Base-by-base conservation (phyloP, 2,797 vertebrate species). In the Syngnathus rostellatus region DNA sequence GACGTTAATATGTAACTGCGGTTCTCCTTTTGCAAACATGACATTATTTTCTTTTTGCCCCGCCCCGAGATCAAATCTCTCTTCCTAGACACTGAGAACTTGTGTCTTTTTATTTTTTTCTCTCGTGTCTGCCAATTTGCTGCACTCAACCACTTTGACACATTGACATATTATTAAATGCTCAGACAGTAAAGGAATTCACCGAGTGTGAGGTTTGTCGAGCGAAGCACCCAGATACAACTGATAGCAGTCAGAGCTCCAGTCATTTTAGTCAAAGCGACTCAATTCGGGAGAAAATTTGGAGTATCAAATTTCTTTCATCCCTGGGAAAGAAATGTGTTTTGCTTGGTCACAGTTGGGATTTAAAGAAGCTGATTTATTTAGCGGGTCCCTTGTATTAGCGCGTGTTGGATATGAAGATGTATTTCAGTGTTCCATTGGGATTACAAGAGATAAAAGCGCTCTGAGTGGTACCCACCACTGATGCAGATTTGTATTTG, bases 101-200 rank as follows among this genome's bases (percentile, higher is more conserved):
- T 62, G 60, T 62, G 8, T n/a, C 19, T 61, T 21, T 41, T 19
- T 61, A 41, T 61, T 61, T 39, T 41, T 41, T 23, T 17, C 17
- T 25, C 41, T 62, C 8, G 21, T 23, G 21, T 41, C 21, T 62
- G 60, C 21, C 60, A 62, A 62, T 21, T 62, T 37, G 37, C 38
- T 31, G 41, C 12, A 8, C 58, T 40, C 58, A 61, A 19, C 45
- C 21, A 62, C 21, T 31, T 62, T 46, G 60, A 62, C 60, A 62
- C 60, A 45, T 46, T 62, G 60, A 62, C 60, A 62, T 40, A 45
- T 62, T 62, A 46, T 62, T 45, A 62, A 61, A 62, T 62, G 60
- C 60, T 62, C 41, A 62, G 12, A 45, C 60, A 62, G 40, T 1
- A 31, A 43, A 41, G n/a, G 21, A 62, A 21, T 25, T 62, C 60